Conservation (phyloP, 1,140 invertebrate species). For the Tetranychus urticae region DNA sequence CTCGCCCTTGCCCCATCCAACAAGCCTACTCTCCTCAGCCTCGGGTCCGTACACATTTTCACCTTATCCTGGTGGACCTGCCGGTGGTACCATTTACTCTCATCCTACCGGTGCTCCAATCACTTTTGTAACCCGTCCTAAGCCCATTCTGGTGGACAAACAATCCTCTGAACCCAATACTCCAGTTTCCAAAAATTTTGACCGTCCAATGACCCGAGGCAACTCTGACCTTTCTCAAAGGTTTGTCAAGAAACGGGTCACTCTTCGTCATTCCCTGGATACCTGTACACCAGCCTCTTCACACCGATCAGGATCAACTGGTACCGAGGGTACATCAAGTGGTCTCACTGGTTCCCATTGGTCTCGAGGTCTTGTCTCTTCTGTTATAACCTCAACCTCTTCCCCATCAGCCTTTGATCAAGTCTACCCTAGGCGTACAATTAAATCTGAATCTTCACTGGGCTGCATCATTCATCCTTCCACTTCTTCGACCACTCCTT, state of each 20-base stretch:
- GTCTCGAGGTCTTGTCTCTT: neutral
- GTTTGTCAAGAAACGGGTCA: slow-evolving; percentile 46
- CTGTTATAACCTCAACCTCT: no score
- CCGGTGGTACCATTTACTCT: neutral
- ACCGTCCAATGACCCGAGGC: slow-evolving; percentile 41
- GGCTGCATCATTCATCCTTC: neutral
- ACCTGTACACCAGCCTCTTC: neutral
- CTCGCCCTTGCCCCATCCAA: slow-evolving; percentile 5
- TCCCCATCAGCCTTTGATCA: neutral
- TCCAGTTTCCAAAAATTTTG: slow-evolving; percentile 29
- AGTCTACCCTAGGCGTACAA: neutral
- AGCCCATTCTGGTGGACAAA: slow-evolving; percentile 41
- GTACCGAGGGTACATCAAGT: neutral
- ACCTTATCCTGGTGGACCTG: neutral
- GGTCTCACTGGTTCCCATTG: neutral
- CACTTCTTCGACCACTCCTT: neutral
- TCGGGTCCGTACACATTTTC: slow-evolving; percentile 3
- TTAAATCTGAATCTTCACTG: neutral
- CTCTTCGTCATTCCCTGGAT: slow-evolving; percentile 32
- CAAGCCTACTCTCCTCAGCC: slow-evolving; percentile 5
- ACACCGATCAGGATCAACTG: neutral
- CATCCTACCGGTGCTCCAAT: neutral
- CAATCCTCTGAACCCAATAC: slow-evolving; percentile 53
- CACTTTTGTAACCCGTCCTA: slow-evolving; percentile 18
- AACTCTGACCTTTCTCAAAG: slow-evolving; percentile 52